phyloP scores from a whole-genome alignment of 2,888 invertebrate species.

The Terebella lapidaria region DNA sequence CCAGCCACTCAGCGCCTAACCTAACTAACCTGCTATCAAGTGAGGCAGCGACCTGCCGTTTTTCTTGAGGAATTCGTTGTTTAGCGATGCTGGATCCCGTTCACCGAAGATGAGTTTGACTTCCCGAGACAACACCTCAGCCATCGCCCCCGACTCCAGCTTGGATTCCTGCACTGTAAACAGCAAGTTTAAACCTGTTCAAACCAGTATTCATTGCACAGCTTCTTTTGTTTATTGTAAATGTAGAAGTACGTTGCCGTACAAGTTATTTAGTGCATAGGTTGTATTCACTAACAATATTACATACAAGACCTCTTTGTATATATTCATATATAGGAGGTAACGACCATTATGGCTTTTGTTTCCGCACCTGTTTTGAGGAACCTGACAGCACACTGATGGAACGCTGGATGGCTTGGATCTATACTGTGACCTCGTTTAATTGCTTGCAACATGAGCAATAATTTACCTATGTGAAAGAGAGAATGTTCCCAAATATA shows the following conservation, averaged over 20 bases:
- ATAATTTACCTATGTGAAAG: slow-evolving; percentile 77
- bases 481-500: too few species aligned
- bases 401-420: slow-evolving; percentile 72
- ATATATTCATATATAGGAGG: too few species aligned
- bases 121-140: slow-evolving; percentile 52
- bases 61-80: slow-evolving; percentile 15
- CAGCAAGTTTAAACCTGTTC: too few species aligned
- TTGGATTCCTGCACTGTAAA: slow-evolving; percentile 29
- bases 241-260: too few species aligned
- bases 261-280: neutral
- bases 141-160: slow-evolving; percentile 36
- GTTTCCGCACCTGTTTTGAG: slow-evolving; percentile 45
- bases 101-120: slow-evolving; percentile 57
- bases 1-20: too few species aligned
- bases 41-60: slow-evolving; percentile 18
- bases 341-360: too few species aligned
- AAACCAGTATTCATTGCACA: too few species aligned
- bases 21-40: slow-evolving; percentile 16
- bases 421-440: slow-evolving; percentile 79
- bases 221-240: too few species aligned
- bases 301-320: too few species aligned
- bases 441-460: slow-evolving; percentile 93
- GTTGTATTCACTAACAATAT: too few species aligned
- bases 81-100: slow-evolving; percentile 52
- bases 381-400: slow-evolving; percentile 80